phyloP scores from a whole-genome alignment of 1,140 invertebrate species.

The Scaptomyza montana region DNA sequence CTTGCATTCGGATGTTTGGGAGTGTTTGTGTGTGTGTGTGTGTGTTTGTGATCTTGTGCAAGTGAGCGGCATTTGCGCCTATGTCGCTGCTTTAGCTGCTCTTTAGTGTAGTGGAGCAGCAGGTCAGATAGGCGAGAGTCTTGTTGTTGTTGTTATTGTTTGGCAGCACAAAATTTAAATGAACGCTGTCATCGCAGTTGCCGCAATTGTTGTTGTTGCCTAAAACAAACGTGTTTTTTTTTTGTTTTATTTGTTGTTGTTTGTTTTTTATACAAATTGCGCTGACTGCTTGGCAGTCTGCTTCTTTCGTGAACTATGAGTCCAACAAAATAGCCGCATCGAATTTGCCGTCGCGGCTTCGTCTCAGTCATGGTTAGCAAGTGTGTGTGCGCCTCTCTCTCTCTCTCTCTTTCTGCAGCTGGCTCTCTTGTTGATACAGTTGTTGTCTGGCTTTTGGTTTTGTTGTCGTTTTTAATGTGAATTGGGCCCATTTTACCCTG shows the following conservation, averaged over 20 bases:
- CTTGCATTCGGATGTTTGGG: background rate
- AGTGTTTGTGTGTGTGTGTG: background rate
- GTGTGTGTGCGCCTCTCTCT: background rate
- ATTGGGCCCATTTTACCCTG: slow-evolving; percentile 26
- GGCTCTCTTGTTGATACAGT: slow-evolving; percentile 43
- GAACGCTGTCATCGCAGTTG: slow-evolving; percentile 29
- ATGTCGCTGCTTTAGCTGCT: slow-evolving; percentile 1
- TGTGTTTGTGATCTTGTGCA: slow-evolving; percentile 6
- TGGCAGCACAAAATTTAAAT: slow-evolving; percentile 29
- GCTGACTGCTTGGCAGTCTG: slow-evolving; percentile 3
- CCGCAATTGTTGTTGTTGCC: slow-evolving; percentile 12
- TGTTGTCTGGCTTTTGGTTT: slow-evolving; percentile 6
- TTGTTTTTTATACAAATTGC: slow-evolving; percentile 19
- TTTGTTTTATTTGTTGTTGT: slow-evolving; percentile 23
- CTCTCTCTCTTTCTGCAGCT: slow-evolving; percentile 1
- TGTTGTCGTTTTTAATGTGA: slow-evolving; percentile 4
- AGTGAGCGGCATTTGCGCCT: slow-evolving; percentile 25
- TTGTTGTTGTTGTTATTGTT: slow-evolving; percentile 18
- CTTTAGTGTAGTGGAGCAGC: slow-evolving; percentile 56
- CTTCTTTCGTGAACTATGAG: slow-evolving; percentile 19
- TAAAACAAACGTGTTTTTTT: slow-evolving; percentile 33
- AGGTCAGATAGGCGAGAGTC: slow-evolving; percentile 31
- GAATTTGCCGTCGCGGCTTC: slow-evolving; percentile 27
- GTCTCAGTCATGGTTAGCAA: background rate
- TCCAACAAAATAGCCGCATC: slow-evolving; percentile 34